A percentile compares a stretch with the other conserved stretches of the same genome.
These are phyloP conservation scores for Camponotus fellah DNA, from an alignment of 2,888 invertebrate species.

Conservation along the genomic window DNA sequence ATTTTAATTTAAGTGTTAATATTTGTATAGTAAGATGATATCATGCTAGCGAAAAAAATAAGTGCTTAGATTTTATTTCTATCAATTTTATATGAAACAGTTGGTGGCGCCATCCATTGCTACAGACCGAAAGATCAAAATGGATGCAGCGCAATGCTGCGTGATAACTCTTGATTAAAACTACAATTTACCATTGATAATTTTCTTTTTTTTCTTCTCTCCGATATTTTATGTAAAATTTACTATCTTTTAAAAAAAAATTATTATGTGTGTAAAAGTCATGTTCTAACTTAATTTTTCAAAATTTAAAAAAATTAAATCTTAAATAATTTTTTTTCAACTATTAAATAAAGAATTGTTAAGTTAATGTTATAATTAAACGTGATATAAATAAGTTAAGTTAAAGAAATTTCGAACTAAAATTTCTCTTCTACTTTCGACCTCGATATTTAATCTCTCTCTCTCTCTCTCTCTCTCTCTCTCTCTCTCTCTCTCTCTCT, in stretches of 20 bases:
- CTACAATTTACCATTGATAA: background rate
- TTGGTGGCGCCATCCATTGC: constrained; percentile 66
- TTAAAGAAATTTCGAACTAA: background rate
- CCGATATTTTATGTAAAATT: background rate
- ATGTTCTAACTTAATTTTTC: background rate
- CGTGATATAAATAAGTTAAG: background rate
- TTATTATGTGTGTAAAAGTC: background rate
- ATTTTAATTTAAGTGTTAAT: background rate
- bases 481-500: too few relatives aligned
- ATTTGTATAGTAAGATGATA: background rate
- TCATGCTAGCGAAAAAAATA: background rate
- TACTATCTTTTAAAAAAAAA: background rate
- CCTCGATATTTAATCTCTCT: background rate
- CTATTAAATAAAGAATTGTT: background rate
- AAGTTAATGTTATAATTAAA: background rate
- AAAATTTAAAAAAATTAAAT: constrained; percentile 2
- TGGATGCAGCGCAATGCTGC: constrained; percentile 45
- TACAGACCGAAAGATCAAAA: constrained; percentile 49
- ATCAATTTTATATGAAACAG: constrained; percentile 7
- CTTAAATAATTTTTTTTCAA: background rate
- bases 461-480: too few relatives aligned
- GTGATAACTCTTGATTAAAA: constrained; percentile 55
- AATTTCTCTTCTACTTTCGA: background rate
- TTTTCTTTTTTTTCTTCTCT: background rate
- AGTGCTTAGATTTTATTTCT: background rate